Evolutionary conservation across 1,140 invertebrate species (phyloP), one percentile per base, ranked within the genome.

Genomic region (Venturia canescens): DNA sequence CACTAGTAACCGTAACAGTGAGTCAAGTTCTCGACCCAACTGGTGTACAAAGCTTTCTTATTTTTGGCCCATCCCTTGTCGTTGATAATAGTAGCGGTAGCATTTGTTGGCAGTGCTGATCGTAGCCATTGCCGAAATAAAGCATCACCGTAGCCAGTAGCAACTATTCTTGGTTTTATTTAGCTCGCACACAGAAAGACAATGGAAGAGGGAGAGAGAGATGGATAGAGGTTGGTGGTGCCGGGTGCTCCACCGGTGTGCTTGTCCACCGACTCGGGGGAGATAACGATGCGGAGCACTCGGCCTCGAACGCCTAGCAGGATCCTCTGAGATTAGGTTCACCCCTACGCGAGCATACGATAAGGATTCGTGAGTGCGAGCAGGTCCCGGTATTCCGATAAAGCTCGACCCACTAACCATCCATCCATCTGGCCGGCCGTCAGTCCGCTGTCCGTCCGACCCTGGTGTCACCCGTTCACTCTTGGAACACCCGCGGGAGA

Each of bases 11-110:
- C 53, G 72, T 76, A 34, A 53, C 34, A 23, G 29, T 31, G 80
- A 82, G 80, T 72, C 57, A 82, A 82, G 80, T 82, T 82, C 60
- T 77, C 53, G 75, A 70, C 75, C 66, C 23, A n/a, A 34, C 9
- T 60, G 67, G 27, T 21, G 67, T 53, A 38, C 44, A 57, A 66
- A 60, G 60, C 53, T 74, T 53, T 72, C 38, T 23, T 50, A 21
- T 63, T 15, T 48, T 53, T 76, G 16, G 0, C 53, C 21, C 31
- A 50, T 57, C n/a, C 71, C 53, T 48, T 29, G 16, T 57, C 53
- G 31, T 77, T 77, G 60, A 44, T 63, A 57, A 66, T 66, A 34
- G 63, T 77, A 18, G 75, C 66, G 21, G 60, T 44, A 44, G 44
- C 44, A 63, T 77, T 66, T 72, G 50, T 50, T 50, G 9, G 57